A percentile compares a stretch with the other conserved stretches of the same genome.
Conservation (phyloP, 2,113 vertebrate species). For the Seriola dumerili region DNA sequence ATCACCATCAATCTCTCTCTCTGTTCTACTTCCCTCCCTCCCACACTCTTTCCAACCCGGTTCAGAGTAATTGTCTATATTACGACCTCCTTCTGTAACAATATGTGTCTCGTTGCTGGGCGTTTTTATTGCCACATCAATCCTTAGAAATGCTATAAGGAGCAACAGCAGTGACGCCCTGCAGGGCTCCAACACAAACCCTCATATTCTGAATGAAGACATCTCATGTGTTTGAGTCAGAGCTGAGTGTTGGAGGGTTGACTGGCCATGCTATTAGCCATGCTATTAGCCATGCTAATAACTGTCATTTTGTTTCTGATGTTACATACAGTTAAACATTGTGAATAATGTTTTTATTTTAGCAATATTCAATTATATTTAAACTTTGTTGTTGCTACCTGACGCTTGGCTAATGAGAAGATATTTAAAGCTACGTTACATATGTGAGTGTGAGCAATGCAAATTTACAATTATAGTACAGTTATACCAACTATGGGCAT, state of each 20-base stretch:
- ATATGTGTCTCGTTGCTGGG: not conserved
- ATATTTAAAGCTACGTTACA: too few relatives aligned
- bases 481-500: too few relatives aligned
- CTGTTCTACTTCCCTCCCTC: not conserved
- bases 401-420: too few relatives aligned
- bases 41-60: not conserved
- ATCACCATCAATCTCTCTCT: constrained; percentile 13
- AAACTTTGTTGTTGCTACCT: too few relatives aligned
- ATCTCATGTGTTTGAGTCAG: not conserved
- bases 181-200: not conserved
- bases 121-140: constrained; percentile 39
- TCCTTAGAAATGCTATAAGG: not conserved
- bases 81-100: not conserved
- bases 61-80: constrained; percentile 18
- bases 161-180: not conserved
- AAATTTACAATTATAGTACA: too few relatives aligned
- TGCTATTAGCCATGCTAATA: too few relatives aligned
- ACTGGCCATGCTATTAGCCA: too few relatives aligned
- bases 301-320: too few relatives aligned
- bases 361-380: too few relatives aligned
- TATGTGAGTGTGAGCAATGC: too few relatives aligned
- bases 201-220: not conserved
- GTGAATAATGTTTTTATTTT: too few relatives aligned
- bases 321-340: too few relatives aligned
- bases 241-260: not conserved